Conservation (phyloP, 2,113 vertebrate species). For the Oreocharis arfaki region DNA sequence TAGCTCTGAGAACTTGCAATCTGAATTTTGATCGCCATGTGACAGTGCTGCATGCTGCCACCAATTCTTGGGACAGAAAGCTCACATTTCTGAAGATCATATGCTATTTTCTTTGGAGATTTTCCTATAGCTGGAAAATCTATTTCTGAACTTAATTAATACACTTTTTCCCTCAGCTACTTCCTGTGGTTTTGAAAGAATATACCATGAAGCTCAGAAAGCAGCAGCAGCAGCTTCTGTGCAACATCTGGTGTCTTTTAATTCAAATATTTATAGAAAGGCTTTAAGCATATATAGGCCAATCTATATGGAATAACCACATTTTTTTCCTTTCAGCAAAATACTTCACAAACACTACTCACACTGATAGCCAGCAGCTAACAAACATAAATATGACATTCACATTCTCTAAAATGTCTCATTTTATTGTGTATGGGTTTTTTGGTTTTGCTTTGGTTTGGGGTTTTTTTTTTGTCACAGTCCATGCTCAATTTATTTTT, state of each 20-base stretch:
- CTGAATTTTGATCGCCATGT: neutral
- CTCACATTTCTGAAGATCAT: slow-evolving; percentile 37
- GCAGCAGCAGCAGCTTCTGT: slow-evolving; percentile 52
- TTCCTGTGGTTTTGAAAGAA: slow-evolving; percentile 63
- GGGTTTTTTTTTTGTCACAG: neutral
- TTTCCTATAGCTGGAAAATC: slow-evolving; percentile 40
- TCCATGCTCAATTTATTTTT: neutral
- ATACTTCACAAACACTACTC: neutral
- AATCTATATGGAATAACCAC: slow-evolving; percentile 3
- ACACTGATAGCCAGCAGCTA: neutral
- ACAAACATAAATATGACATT: neutral
- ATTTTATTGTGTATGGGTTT: neutral
- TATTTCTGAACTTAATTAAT: slow-evolving; percentile 67
- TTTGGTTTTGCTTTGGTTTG: neutral
- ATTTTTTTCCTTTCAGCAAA: slow-evolving; percentile 19
- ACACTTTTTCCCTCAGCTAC: slow-evolving; percentile 34
- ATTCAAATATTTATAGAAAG: slow-evolving; percentile 49
- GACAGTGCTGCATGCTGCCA: neutral
- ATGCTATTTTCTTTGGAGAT: slow-evolving; percentile 39
- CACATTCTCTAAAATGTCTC: neutral
- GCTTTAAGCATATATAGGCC: neutral
- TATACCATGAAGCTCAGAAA: slow-evolving; percentile 43
- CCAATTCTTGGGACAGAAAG: slow-evolving; percentile 22
- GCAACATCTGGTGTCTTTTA: slow-evolving; percentile 59
- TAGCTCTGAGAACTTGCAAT: neutral